Percentiles rank a stretch among this genome's conserved stretches.
phyloP scores from a whole-genome alignment of 2,888 invertebrate genomes.

The Lymantria monacha region DNA sequence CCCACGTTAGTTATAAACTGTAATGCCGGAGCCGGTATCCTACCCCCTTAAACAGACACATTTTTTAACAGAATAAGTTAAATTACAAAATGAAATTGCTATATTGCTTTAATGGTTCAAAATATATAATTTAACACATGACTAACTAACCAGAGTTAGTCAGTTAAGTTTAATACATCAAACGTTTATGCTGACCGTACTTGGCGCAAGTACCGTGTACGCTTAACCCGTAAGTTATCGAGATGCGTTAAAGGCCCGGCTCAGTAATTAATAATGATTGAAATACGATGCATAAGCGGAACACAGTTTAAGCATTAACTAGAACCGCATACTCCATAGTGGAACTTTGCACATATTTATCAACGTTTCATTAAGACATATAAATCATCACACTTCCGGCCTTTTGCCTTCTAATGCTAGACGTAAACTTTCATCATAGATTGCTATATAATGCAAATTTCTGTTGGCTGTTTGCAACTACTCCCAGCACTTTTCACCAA shows the following conservation, averaged over 20 bases:
- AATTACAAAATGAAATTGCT: too few species aligned
- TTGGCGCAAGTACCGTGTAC: conserved; percentile 28
- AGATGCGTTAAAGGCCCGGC: conserved; percentile 39
- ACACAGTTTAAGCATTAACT: conserved; percentile 37
- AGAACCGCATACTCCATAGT: conserved; percentile 14
- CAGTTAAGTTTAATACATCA: neutral
- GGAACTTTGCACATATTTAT: neutral
- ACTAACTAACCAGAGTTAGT: too few species aligned
- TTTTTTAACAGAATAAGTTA: too few species aligned
- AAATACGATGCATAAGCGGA: conserved; percentile 36
- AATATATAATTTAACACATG: too few species aligned
- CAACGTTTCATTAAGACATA: neutral
- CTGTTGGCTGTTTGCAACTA: neutral
- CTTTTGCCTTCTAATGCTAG: too few species aligned
- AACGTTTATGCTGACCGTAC: conserved; percentile 35
- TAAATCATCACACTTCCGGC: too few species aligned
- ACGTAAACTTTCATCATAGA: too few species aligned
- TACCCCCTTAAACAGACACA: too few species aligned
- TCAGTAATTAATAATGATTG: conserved; percentile 42
- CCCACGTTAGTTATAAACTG: too few species aligned
- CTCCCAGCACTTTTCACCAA: neutral
- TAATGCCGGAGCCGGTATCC: too few species aligned
- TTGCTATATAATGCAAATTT: too few species aligned
- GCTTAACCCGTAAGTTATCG: conserved; percentile 40
- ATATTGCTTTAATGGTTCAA: too few species aligned